Base-by-base conservation (phyloP, 2,113 vertebrate species). In the Nymphicus hollandicus region DNA sequence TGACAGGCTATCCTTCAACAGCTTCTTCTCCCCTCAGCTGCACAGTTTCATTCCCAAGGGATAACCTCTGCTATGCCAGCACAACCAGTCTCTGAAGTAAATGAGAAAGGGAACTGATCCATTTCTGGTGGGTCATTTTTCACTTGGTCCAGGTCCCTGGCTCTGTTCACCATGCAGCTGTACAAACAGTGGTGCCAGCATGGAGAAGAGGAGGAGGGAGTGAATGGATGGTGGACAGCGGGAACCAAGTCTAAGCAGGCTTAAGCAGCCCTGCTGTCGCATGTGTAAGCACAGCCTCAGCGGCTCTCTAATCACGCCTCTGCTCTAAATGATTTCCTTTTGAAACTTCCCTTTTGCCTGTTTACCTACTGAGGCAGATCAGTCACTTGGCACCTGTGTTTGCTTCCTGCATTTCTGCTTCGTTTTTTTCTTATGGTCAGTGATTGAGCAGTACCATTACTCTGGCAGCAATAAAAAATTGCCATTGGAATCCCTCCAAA, bases 61-160 rank as follows among this genome's bases (percentile, higher is more conserved):
- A 84, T 70, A 84, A 56, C 17, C 50, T 81, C 35, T 66, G 35
- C 69, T 79, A 5, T 64, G 46, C 41, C 53, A 81, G 50, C 27
- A 74, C 43, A 74, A 17, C 50, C 28, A 14, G 43, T 5, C 55
- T 82, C 74, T 93, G 82, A 90, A 83, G 58, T 68, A 70, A 90
- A 94, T 93, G 49, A 77, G 74, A 72, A 88, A 33, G 44, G 63
- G 58, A 88, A 81, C 41, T 25, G 82, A 90, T 91, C 53, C 46
- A 35, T 88, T 94, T 83, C 53, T 90, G 58, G 63, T 66, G 86
- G 82, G 68, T 83, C 31, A 81, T 94, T 96, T 95, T 94, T 95
- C 61, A 82, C 28, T 14, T 41, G 8, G 17, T 50, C 43, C 70
- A 15, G 17, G 35, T 86, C 31, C 44, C 63, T 61, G 33, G 33